Base-by-base conservation (phyloP, 2,797 vertebrate species). In the Bufotes viridis region DNA sequence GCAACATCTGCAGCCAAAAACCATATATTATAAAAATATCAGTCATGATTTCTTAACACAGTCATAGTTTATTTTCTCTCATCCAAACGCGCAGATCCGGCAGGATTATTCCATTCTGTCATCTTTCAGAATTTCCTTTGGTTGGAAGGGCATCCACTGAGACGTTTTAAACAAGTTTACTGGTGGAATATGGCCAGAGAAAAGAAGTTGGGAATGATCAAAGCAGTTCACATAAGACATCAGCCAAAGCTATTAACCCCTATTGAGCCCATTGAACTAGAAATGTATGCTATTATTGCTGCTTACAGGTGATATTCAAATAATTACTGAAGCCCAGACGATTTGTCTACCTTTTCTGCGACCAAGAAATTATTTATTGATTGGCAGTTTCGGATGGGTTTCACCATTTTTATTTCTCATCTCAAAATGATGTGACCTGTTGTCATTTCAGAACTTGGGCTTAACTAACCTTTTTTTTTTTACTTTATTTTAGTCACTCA, bases 51-150 rank as follows among this genome's bases (percentile, higher is more conserved):
- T 87, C 29, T 83, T 83, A 55, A 72, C 82, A 79, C 84, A 63
- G 88, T 51, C 55, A 26, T 55, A 70, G 81, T 82, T 89, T 87
- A 51, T 78, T 26, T 75, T 26, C 83, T 76, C 75, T 83, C 74
- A 58, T 26, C 14, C 80, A 60, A 83, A 80, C 79, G 87, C 81
- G 78, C 81, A 72, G 80, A 42, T 87, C 72, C 84, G 78, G 60
- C 34, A 78, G 63, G 80, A 83, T 86, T 85, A 76, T 85, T 89
- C 87, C 87, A 88, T 85, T 78, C 79, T 86, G 84, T 89, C 88
- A 89, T 86, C 61, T 74, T 53, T 76, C 78, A 86, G 70, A 86
- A 61, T 89, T 89, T 89, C 84, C 65, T 76, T 75, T 84, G 84
- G 72, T 83, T 86, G 80, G 84, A 70, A 26, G 61, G 80, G 84